phyloP scores from a whole-genome alignment of 2,797 vertebrate species.

The Avahi laniger region DNA sequence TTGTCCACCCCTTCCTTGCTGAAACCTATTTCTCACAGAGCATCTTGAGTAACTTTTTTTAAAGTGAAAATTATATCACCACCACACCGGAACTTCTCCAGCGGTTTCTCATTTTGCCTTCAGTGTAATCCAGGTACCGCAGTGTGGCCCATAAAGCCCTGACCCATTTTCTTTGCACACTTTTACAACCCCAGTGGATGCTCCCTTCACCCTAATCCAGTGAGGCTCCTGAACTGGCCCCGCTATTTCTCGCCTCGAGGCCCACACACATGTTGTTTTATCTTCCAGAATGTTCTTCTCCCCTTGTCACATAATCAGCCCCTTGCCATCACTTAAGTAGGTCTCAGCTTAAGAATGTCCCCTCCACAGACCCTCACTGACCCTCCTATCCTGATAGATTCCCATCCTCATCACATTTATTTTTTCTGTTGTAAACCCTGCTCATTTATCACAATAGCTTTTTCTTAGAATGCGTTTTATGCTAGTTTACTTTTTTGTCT shows the following conservation, averaged over 20 bases:
- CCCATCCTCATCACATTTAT: neutral
- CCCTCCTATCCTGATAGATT: neutral
- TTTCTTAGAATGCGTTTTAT: neutral
- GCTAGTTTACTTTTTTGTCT: neutral
- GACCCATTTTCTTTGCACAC: neutral
- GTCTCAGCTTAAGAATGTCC: neutral
- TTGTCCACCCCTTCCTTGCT: neutral
- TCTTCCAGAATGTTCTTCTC: neutral
- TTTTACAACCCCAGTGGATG: neutral
- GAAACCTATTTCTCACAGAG: neutral
- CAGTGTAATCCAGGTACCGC: neutral
- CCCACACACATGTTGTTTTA: neutral
- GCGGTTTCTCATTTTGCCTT: neutral
- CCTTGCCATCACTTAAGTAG: neutral
- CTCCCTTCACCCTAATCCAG: neutral
- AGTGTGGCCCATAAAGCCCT: neutral
- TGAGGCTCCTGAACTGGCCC: neutral
- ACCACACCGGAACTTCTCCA: neutral
- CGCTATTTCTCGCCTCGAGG: neutral
- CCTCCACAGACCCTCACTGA: neutral
- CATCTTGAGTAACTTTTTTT: neutral
- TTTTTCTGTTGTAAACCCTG: neutral
- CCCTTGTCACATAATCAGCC: neutral
- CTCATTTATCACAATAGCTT: neutral
- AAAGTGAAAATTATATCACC: neutral